Evolutionary conservation across 2,797 vertebrate genomes (phyloP).

Genomic region (Pantherophis alleghaniensis): DNA sequence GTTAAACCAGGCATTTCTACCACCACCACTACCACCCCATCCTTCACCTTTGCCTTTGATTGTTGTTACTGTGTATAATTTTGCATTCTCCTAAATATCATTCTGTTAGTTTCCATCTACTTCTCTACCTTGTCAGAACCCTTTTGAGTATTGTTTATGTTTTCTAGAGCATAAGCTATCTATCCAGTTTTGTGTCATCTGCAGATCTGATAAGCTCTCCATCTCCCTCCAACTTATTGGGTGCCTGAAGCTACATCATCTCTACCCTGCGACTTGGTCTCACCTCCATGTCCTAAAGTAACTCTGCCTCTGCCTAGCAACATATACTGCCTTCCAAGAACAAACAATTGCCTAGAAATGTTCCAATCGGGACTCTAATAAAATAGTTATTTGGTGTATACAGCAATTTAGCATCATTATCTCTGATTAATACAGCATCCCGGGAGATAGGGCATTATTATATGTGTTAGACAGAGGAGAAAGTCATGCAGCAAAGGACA

Average conservation of each 20-base stretch:
- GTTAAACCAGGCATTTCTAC: background rate
- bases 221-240: slow-evolving; percentile 7
- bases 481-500: slow-evolving; percentile 5
- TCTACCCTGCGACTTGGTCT: background rate
- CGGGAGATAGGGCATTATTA: slow-evolving; percentile 16
- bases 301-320: slow-evolving; percentile 26
- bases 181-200: background rate
- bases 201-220: background rate
- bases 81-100: background rate
- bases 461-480: slow-evolving; percentile 14
- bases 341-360: slow-evolving; percentile 46
- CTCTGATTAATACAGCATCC: slow-evolving; percentile 20
- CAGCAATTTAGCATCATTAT: slow-evolving; percentile 23
- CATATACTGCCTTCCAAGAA: slow-evolving; percentile 31
- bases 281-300: background rate
- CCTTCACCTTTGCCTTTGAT: background rate
- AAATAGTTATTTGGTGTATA: slow-evolving; percentile 32
- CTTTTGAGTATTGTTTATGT: background rate
- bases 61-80: background rate
- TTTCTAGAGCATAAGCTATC: background rate
- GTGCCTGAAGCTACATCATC: background rate
- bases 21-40: background rate
- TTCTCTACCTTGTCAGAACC: background rate
- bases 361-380: slow-evolving; percentile 37
- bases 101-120: background rate